Evolutionary conservation across 2,113 vertebrate species (phyloP), one percentile per base, ranked within the genome.

Genomic region (Laticauda colubrina): DNA sequence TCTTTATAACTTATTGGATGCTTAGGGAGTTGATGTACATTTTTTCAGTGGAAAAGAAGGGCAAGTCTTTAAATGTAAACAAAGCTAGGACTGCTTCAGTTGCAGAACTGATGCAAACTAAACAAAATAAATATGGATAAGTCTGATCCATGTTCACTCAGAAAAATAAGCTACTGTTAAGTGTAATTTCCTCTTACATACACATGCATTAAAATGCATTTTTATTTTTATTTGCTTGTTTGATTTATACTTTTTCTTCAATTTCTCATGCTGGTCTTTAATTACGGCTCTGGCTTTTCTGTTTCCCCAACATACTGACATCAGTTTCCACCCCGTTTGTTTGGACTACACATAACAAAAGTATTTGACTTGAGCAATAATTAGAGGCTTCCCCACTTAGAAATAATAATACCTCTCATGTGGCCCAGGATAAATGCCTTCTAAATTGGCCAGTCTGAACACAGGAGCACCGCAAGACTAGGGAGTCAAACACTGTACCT

Each of bases 401-500:
- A 96, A 93, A 94, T 92, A 39, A 91, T 93, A 96, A 96, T 94
- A 92, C 90, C 20, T 2, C 3, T 53, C 21, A 96, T 61, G 96
- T 92, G 55, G 45, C 64, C 53, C 18, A 57, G 91, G 96, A 95
- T 59, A 93, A 95, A 93, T 20, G 88, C 54, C 94, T 95, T 96
- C 11, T 97, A 97, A 98, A 97, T 97, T 96, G 97, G 94, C 94
- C 88, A 81, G 75, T 21, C 43, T 45, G 92, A 97, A 96, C 95
- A 75, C 23, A 61, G 43, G 56, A 91, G 53, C 95, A 90, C 95
- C 93, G 93, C 96, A 97, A 94, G 93, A 89, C 94, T 94, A 94
- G 95, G 93, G 96, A 97, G 92, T 94, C 95, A 97, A 95, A 95
- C 95, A 95, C 95, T 97, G 97, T 95, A 96, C 96, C 4, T 94